phyloP scores from a whole-genome alignment of 2,888 invertebrate species.

The Capitulum mitella region DNA sequence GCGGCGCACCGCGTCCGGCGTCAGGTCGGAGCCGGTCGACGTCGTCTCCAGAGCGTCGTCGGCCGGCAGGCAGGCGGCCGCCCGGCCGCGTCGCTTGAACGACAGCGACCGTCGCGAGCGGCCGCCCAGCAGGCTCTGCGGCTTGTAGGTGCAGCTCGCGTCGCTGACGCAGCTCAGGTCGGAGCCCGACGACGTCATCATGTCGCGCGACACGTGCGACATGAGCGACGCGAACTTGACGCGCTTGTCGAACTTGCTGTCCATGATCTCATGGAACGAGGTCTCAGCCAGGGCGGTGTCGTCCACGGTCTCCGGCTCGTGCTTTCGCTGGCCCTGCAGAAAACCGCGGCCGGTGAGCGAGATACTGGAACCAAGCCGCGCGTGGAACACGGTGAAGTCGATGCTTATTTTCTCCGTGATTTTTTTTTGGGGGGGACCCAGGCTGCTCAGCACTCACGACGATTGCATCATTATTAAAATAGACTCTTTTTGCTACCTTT shows the following conservation, averaged over 20 bases:
- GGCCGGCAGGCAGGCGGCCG: conserved; percentile 4
- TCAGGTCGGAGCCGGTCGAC: conserved; percentile 52
- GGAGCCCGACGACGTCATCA: conserved; percentile 58
- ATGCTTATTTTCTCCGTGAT: no score
- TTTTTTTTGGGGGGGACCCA: no score
- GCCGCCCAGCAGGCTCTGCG: conserved; percentile 28
- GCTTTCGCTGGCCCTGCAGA: not conserved
- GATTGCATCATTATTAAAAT: no score
- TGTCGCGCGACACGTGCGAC: conserved; percentile 67
- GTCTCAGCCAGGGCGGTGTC: not conserved
- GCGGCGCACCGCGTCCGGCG: conserved; percentile 34
- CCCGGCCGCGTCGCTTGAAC: conserved; percentile 26
- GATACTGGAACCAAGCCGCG: no score
- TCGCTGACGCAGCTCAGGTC: conserved; percentile 40
- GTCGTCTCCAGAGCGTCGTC: not conserved
- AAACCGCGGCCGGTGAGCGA: no score
- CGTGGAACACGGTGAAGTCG: no score
- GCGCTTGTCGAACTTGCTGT: conserved; percentile 54
- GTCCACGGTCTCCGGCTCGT: not conserved
- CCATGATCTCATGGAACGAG: conserved; percentile 16
- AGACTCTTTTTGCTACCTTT: no score
- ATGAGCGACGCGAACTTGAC: conserved; percentile 64
- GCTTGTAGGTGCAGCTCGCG: conserved; percentile 33
- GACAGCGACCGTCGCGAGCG: not conserved
- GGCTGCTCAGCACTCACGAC: no score